Evolutionary conservation across 2,797 vertebrate species (phyloP), one percentile per base, ranked within the genome.

Genomic region (Anolis apletophallus): DNA sequence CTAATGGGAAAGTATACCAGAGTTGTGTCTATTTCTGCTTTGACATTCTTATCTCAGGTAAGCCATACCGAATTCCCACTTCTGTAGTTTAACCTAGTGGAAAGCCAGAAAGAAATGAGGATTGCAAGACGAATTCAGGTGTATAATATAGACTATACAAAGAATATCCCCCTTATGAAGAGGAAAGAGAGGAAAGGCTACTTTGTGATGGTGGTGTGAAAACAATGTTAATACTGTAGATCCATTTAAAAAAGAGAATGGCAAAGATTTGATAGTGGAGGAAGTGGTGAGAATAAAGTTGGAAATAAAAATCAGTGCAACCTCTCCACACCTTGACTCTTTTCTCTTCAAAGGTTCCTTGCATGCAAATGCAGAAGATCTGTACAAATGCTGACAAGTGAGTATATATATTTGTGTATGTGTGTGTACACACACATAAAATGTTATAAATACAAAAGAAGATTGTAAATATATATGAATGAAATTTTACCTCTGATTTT

Each of bases 311-410:
- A 88, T 59, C 26, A 36, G 19, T 46, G 14, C 87, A n/a, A 26
- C 5, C 68, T 54, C 40, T n/a, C n/a, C 3, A 23, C 87, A 34
- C 54, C 19, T 78, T 85, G 61, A 57, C 40, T 79, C 8, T 77
- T 91, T 92, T 85, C 57, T 92, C 80, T 85, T 93, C 87, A 46
- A 85, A 97, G 97, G 73, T 96, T 74, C 84, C 90, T 29, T 80
- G 85, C 26, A 93, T 90, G 74, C 93, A 83, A 80, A 88, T 95
- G 79, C 96, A 97, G 71, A 95, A 96, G 87, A 93, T 90, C 68
- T 97, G 97, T 91, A 92, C 91, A 61, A 94, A 84, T 26, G 3
- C 93, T 67, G 95, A 96, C 78, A 92, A 95, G 97, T 97, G 88
- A 97, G 97, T 97, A 95, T 90, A 74, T 74, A 3, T 26, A 40